A percentile compares a stretch with the other conserved stretches of the same genome.
Evolutionary conservation across 2,797 vertebrate genomes (phyloP).

Genomic region (Jordanella pulchra): DNA sequence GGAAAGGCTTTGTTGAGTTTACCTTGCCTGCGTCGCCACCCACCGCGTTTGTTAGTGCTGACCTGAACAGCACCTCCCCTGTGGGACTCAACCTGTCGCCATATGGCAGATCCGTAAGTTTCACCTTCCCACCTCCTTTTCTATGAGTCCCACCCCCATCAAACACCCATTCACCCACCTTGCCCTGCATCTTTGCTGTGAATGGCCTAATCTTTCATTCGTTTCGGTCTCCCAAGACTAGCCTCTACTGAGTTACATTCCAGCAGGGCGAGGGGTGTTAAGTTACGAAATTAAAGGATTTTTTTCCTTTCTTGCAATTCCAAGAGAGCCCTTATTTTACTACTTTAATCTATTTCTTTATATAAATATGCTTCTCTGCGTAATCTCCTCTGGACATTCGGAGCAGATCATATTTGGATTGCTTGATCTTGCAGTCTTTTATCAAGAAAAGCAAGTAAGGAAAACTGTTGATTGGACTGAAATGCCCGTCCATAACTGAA

Average conservation of each 20-base stretch:
- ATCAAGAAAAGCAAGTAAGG: neutral
- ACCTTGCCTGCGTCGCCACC: conserved; percentile 84
- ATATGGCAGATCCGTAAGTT: conserved; percentile 86
- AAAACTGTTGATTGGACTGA: neutral
- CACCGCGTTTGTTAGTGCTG: conserved; percentile 83
- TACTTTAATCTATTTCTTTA: neutral
- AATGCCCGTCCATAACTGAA: neutral
- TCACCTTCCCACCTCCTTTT: conserved; percentile 70
- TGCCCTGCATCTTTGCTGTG: conserved; percentile 76
- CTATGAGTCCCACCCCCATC: conserved; percentile 69
- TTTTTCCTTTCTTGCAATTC: neutral
- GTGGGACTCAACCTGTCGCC: conserved; percentile 86
- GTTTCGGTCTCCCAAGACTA: conserved; percentile 78
- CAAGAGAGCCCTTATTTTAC: neutral
- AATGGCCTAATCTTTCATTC: conserved; percentile 78
- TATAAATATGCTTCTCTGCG: conserved; percentile 5
- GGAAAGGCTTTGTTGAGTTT: conserved; percentile 87
- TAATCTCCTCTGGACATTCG: neutral
- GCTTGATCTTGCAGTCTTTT: neutral
- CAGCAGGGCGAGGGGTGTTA: conserved; percentile 57
- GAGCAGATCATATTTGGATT: neutral
- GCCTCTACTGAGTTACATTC: conserved; percentile 74
- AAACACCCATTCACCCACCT: conserved; percentile 75
- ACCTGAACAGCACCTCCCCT: conserved; percentile 84
- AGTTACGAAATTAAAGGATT: neutral